Evolutionary conservation across 2,888 invertebrate genomes (phyloP).

Genomic region (Osedax frankpressi): DNA sequence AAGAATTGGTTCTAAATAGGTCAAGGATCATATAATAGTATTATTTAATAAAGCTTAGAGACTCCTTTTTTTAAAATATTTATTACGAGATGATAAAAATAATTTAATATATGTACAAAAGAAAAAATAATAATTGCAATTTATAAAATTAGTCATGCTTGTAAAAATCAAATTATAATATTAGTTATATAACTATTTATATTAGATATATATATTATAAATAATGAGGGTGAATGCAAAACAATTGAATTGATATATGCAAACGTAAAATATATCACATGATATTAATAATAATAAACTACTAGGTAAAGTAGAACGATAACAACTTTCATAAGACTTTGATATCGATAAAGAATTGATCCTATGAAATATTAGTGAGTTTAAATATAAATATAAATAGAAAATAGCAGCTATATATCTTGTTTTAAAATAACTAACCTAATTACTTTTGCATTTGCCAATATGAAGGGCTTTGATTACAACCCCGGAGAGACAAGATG

Average conservation of each 20-base stretch:
- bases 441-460: neutral
- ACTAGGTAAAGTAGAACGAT: neutral
- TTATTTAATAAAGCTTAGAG: neutral
- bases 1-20: slow-evolving; percentile 81
- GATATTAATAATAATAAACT: neutral
- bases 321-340: no score
- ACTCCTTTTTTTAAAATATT: neutral
- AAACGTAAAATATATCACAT: neutral
- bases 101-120: neutral
- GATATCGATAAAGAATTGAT: no score
- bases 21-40: neutral
- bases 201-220: no score
- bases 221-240: neutral
- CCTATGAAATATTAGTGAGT: no score
- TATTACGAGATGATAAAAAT: neutral
- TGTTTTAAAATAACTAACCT: no score
- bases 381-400: no score
- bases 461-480: neutral
- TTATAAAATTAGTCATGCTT: neutral
- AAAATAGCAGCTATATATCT: no score
- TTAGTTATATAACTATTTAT: neutral
- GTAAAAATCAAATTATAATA: neutral
- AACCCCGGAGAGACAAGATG: neutral
- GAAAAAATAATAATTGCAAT: neutral
- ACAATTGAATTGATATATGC: neutral